Conservation (phyloP, 2,113 vertebrate species). For the Paedocypris sp. region DNA sequence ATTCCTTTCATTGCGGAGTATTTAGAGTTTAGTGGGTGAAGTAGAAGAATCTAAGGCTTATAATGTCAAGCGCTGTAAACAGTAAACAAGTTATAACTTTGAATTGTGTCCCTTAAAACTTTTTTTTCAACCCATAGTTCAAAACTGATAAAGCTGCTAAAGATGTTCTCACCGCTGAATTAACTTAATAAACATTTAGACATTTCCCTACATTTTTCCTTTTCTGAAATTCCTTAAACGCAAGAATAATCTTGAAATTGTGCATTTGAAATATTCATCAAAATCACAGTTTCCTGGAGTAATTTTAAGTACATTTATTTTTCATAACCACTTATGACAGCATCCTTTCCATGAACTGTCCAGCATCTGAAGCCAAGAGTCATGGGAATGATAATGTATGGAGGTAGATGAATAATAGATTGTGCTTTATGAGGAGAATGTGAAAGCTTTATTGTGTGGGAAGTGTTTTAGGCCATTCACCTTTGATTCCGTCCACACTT, state of each 20-base stretch:
- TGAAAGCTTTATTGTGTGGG: slow-evolving; percentile 38
- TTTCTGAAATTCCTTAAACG: too few relatives aligned
- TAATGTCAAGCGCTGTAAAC: too few relatives aligned
- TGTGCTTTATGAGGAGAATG: slow-evolving; percentile 35
- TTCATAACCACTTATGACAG: slow-evolving; percentile 47
- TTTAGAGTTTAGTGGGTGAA: too few relatives aligned
- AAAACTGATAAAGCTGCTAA: too few relatives aligned
- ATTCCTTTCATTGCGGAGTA: too few relatives aligned
- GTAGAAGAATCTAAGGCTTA: too few relatives aligned
- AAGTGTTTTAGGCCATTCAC: slow-evolving; percentile 38
- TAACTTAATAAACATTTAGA: too few relatives aligned
- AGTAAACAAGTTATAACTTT: too few relatives aligned
- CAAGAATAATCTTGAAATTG: background rate
- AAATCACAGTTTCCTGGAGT: background rate
- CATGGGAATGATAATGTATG: slow-evolving; percentile 51
- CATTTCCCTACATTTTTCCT: too few relatives aligned
- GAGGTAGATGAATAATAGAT: slow-evolving; percentile 50
- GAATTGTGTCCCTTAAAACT: too few relatives aligned
- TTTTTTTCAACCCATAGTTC: too few relatives aligned
- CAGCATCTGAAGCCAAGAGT: slow-evolving; percentile 30
- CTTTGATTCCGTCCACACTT: slow-evolving; percentile 34
- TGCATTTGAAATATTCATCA: background rate
- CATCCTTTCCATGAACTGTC: slow-evolving; percentile 36
- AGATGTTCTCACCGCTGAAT: too few relatives aligned
- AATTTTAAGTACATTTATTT: background rate